A percentile compares a stretch with the other conserved stretches of the same genome.
Conservation (phyloP, 2,888 invertebrate species). For the Stratiomys singularior region DNA sequence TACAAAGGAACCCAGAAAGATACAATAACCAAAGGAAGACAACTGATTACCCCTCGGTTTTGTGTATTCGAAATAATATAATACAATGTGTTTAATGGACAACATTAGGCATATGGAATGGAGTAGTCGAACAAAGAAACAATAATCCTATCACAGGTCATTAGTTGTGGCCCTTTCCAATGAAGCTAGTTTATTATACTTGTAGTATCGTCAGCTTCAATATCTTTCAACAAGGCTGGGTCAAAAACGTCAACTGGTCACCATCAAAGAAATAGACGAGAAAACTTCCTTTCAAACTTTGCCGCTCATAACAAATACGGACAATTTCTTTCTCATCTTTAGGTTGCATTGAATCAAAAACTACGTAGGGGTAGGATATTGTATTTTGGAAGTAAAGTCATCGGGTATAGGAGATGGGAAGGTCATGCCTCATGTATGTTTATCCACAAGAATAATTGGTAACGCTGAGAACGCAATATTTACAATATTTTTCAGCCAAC, state of each 20-base stretch:
- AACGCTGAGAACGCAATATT: too few species aligned
- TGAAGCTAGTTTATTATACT: constrained; percentile 34
- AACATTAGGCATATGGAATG: constrained; percentile 38
- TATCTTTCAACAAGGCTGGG: not conserved
- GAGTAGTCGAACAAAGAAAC: constrained; percentile 30
- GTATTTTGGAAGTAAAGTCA: too few species aligned
- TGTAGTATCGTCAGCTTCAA: constrained; percentile 8
- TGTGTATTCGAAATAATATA: not conserved
- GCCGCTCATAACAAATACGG: too few species aligned
- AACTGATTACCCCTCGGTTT: not conserved
- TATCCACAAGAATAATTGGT: too few species aligned
- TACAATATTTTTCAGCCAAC: too few species aligned
- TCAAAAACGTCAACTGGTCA: not conserved
- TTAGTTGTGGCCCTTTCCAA: constrained; percentile 43
- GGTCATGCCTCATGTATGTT: too few species aligned
- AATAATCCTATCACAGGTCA: constrained; percentile 47
- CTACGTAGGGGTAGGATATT: too few species aligned
- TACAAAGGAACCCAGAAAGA: not conserved
- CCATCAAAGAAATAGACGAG: constrained; percentile 19
- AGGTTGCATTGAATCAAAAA: too few species aligned
- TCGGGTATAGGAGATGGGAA: too few species aligned
- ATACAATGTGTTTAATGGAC: constrained; percentile 37
- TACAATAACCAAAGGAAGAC: constrained; percentile 10
- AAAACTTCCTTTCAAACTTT: not conserved
- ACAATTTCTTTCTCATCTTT: too few species aligned